phyloP scores from a whole-genome alignment of 1,140 invertebrate genomes.

The Vanessa atalanta region DNA sequence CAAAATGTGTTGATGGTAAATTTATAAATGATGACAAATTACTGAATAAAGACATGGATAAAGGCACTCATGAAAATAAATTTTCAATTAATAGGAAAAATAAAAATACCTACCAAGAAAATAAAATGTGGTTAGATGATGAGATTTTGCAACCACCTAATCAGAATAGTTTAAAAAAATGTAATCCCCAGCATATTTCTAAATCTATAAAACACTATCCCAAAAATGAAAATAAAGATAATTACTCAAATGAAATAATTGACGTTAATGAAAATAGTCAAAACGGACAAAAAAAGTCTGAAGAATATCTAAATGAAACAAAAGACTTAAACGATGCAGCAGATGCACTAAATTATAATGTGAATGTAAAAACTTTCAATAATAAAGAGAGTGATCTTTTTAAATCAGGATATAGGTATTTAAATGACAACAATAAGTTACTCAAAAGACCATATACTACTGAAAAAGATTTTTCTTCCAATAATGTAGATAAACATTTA shows the following conservation, averaged over 20 bases:
- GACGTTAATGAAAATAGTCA: slow-evolving; percentile 15
- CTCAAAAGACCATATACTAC: not conserved
- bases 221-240: slow-evolving; percentile 15
- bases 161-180: slow-evolving; percentile 47
- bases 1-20: slow-evolving; percentile 66
- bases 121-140: too few relatives aligned
- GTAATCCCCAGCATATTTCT: slow-evolving; percentile 13
- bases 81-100: too few relatives aligned
- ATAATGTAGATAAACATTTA: not conserved
- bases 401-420: slow-evolving; percentile 14
- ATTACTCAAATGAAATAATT: slow-evolving; percentile 32
- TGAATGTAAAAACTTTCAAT: slow-evolving; percentile 37
- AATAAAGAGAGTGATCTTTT: slow-evolving; percentile 10
- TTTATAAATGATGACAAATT: slow-evolving; percentile 43
- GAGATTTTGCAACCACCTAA: too few relatives aligned
- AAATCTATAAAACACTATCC: slow-evolving; percentile 34
- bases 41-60: slow-evolving; percentile 36
- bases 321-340: slow-evolving; percentile 41
- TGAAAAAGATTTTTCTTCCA: not conserved
- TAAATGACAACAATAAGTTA: not conserved
- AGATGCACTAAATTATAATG: slow-evolving; percentile 57
- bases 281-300: slow-evolving; percentile 14
- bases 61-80: slow-evolving; percentile 32
- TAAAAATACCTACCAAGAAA: too few relatives aligned
- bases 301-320: slow-evolving; percentile 12